These are phyloP conservation scores for Ischnura elegans DNA, from an alignment of 2,888 invertebrate species.

Conservation along the genomic window DNA sequence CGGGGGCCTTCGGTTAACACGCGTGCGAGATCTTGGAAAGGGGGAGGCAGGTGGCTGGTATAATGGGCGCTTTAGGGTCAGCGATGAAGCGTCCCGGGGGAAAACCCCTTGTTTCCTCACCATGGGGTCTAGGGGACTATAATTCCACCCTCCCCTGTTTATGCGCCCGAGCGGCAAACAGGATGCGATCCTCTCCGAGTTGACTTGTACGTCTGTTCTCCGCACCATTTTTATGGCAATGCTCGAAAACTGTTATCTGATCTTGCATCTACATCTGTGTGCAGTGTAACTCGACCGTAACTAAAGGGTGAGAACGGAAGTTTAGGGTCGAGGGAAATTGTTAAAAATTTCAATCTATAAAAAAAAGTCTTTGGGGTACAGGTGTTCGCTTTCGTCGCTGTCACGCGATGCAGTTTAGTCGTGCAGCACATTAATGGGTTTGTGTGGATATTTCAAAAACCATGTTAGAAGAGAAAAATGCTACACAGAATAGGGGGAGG, in stretches of 20 bases:
- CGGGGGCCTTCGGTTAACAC: neutral
- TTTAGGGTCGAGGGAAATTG: neutral
- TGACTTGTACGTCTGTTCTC: neutral
- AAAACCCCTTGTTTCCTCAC: neutral
- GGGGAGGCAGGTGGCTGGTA: neutral
- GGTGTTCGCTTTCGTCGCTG: neutral
- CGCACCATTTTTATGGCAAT: neutral
- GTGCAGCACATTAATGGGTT: no score
- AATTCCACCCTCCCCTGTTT: neutral
- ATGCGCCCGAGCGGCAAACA: neutral
- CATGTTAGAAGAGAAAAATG: no score
- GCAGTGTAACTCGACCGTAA: neutral
- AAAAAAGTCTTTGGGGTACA: neutral
- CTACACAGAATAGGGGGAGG: no score
- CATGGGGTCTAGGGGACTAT: neutral
- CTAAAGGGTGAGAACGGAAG: neutral
- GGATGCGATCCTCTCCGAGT: neutral
- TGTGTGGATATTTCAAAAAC: no score
- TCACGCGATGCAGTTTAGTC: no score
- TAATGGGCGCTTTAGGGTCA: neutral
- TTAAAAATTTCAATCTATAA: neutral
- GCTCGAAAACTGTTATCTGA: neutral
- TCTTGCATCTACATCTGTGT: neutral
- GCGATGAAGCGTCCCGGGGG: neutral
- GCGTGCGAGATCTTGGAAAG: neutral